Conservation (phyloP, 2,888 invertebrate species). For the Lasioglossum villosulum region DNA sequence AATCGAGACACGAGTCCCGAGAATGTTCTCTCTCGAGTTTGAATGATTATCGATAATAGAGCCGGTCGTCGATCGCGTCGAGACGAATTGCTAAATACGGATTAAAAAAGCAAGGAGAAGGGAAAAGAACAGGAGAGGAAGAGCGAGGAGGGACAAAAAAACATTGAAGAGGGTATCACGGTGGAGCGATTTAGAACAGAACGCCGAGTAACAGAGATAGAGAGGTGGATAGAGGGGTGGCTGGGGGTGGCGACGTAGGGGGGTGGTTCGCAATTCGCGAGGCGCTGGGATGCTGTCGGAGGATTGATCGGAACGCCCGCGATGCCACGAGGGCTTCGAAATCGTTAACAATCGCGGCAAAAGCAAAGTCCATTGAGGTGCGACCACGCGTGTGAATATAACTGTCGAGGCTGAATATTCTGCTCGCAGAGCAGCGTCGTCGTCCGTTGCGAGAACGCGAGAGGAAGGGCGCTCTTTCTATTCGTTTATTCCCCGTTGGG, state of each 20-base stretch:
- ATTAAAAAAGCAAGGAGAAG: slow-evolving; percentile 64
- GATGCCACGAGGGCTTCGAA: slow-evolving; percentile 71
- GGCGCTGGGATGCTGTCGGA: slow-evolving; percentile 14
- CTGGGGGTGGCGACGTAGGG: neutral
- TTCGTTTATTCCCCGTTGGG: slow-evolving; percentile 43
- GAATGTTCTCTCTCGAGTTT: slow-evolving; percentile 26
- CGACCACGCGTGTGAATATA: slow-evolving; percentile 81
- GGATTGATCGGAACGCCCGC: slow-evolving; percentile 62
- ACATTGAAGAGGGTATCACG: slow-evolving; percentile 69
- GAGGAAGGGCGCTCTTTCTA: neutral
- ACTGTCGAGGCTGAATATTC: slow-evolving; percentile 74
- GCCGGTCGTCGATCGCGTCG: slow-evolving; percentile 50
- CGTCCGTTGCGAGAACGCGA: slow-evolving; percentile 45
- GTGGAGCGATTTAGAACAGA: slow-evolving; percentile 79
- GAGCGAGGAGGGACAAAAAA: slow-evolving; percentile 35
- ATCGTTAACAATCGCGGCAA: slow-evolving; percentile 81
- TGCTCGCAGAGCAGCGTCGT: slow-evolving; percentile 41
- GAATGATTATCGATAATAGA: slow-evolving; percentile 53
- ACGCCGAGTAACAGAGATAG: slow-evolving; percentile 15
- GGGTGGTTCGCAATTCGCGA: slow-evolving; percentile 9
- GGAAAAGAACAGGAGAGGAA: neutral
- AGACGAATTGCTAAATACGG: slow-evolving; percentile 75
- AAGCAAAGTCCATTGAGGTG: slow-evolving; percentile 78
- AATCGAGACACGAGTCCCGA: neutral
- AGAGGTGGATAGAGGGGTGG: neutral